phyloP scores from a whole-genome alignment of 2,888 invertebrate genomes.

The Athripsodes cinereus region DNA sequence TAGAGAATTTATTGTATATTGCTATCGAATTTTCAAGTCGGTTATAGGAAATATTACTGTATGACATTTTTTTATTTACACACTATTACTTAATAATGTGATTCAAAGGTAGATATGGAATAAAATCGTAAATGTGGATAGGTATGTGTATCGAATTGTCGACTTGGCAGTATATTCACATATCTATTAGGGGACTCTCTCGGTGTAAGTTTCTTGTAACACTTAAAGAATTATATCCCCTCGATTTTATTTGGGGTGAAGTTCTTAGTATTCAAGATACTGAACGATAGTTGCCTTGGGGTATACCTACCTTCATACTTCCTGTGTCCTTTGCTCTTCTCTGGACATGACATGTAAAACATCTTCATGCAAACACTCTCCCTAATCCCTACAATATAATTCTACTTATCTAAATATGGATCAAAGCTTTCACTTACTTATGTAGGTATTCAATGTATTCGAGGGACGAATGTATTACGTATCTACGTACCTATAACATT shows the following conservation, averaged over 20 bases:
- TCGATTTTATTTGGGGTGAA: slow-evolving; percentile 4
- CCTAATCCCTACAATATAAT: slow-evolving; percentile 2
- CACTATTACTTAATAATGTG: too few relatives aligned
- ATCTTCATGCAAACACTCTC: slow-evolving; percentile 27
- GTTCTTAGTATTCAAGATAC: slow-evolving; percentile 12
- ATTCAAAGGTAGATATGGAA: too few relatives aligned
- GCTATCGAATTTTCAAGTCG: too few relatives aligned
- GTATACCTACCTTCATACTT: slow-evolving; percentile 1
- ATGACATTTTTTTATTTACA: too few relatives aligned
- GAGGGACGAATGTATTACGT: too few relatives aligned
- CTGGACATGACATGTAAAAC: slow-evolving; percentile 28
- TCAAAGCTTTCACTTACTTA: neutral
- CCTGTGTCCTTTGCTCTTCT: neutral
- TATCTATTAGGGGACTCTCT: neutral
- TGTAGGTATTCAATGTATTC: too few relatives aligned
- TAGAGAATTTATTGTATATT: too few relatives aligned
- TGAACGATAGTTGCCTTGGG: slow-evolving; percentile 22
- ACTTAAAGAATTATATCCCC: slow-evolving; percentile 3
- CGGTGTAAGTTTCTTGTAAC: neutral
- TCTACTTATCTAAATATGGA: neutral
- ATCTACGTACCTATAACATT: too few relatives aligned
- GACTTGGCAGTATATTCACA: neutral
- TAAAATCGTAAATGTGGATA: too few relatives aligned
- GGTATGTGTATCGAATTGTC: neutral
- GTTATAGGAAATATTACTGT: too few relatives aligned